Evolutionary conservation across 2,797 vertebrate genomes (phyloP).

Genomic region (Gephyroberyx darwinii): DNA sequence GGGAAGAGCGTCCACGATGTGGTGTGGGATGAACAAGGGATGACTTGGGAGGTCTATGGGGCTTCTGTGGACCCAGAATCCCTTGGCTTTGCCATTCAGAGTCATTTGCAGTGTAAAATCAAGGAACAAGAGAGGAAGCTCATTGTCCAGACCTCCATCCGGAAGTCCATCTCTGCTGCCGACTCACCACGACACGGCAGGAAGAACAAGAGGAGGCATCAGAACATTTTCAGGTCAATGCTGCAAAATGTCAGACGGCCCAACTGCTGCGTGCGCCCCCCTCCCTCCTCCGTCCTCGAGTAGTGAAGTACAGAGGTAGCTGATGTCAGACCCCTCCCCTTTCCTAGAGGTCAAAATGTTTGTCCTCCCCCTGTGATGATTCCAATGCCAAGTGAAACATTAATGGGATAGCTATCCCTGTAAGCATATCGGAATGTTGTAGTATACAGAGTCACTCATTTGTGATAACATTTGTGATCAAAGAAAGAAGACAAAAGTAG

Average conservation of each 20-base stretch:
- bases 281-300: slow-evolving; percentile 91
- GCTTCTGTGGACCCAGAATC: slow-evolving; percentile 95
- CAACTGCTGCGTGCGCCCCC: slow-evolving; percentile 91
- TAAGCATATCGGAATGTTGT: slow-evolving; percentile 73
- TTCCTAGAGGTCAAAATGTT: slow-evolving; percentile 60
- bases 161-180: slow-evolving; percentile 87
- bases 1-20: slow-evolving; percentile 89
- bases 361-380: slow-evolving; percentile 57
- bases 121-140: slow-evolving; percentile 94
- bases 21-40: slow-evolving; percentile 97
- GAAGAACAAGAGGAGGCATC: slow-evolving; percentile 92
- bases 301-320: slow-evolving; percentile 58
- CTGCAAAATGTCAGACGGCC: slow-evolving; percentile 94
- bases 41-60: slow-evolving; percentile 99
- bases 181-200: slow-evolving; percentile 76
- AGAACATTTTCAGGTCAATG: slow-evolving; percentile 91
- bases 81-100: slow-evolving; percentile 96
- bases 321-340: slow-evolving; percentile 50
- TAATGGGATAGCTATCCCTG: slow-evolving; percentile 55
- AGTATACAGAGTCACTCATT: slow-evolving; percentile 70
- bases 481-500: slow-evolving; percentile 59
- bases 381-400: slow-evolving; percentile 65
- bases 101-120: slow-evolving; percentile 97
- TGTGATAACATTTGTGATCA: slow-evolving; percentile 71
- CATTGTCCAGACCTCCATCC: slow-evolving; percentile 80